Base-by-base conservation (phyloP, 2,797 vertebrate genomes). In the Centropyge bicolor region DNA sequence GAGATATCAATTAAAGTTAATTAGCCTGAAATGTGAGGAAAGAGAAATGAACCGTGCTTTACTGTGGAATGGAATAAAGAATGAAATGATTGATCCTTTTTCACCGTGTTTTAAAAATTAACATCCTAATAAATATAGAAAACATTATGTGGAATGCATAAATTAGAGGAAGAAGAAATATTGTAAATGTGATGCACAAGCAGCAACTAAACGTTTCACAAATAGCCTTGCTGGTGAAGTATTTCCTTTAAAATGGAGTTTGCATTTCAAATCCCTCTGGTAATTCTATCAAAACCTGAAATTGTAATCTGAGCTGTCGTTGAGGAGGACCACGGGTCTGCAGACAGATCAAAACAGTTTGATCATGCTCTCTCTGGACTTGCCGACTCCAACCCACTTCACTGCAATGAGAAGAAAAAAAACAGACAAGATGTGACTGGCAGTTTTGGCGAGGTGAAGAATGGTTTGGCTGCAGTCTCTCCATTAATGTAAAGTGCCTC, bases 371-470 rank as follows among this genome's bases (percentile, higher is more conserved):
- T 96, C 96, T 55, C 96, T 92, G 72, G 95, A 96, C 86, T 97
- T 96, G 46, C 96, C 95, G 19, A 97, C 95, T 67, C 96, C 96
- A 2, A 97, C 94, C 96, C 96, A 97, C 89, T 97, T 97, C 82
- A 97, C 96, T 97, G 92, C 81, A 91, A 88, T 64, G 46, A 90
- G 17, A 71, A 2, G 3, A 9, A 11, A n/a, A 51, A 22, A 16
- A n/a, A 52, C 17, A 38, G 27, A 55, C 22, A 19, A 40, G 8
- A 59, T 17, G 65, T 48, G 74, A 87, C 2, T 54, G 70, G 68
- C 52, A 57, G 69, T 13, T 75, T 73, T 71, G 56, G 77, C 82
- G 78, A 62, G 63, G 78, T 2, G 0, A 17, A 11, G 1, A 51
- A n/a, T 17, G 11, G 14, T 65, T 46, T 85, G 78, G 75, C 80